These are phyloP conservation scores for Rhynchonycteris naso DNA, from an alignment of 2,797 vertebrate species.

Conservation along the genomic window DNA sequence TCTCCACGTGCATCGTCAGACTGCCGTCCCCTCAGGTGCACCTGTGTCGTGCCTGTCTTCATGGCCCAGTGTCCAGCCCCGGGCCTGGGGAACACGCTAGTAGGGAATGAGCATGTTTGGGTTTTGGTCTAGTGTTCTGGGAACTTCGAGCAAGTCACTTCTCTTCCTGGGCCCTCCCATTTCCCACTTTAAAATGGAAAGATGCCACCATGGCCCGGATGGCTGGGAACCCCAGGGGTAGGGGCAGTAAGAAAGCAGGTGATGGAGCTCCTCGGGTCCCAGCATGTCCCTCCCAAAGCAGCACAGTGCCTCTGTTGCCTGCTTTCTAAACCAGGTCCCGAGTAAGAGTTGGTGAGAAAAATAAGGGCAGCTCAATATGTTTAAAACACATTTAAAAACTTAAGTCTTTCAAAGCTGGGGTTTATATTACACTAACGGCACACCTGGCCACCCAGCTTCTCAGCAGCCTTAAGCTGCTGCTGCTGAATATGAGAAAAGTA, in stretches of 20 bases:
- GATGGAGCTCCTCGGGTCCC: neutral
- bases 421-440: neutral
- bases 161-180: neutral
- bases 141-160: neutral
- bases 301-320: neutral
- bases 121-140: neutral
- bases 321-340: neutral
- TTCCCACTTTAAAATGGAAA: neutral
- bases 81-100: neutral
- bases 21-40: neutral
- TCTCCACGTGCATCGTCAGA: accelerated
- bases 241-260: neutral
- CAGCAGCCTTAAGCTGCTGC: neutral
- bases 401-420: neutral
- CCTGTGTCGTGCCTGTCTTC: neutral
- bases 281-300: accelerated
- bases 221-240: neutral
- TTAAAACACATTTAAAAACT: neutral
- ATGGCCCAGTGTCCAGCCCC: neutral
- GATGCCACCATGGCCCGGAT: neutral
- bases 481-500: neutral
- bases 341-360: neutral
- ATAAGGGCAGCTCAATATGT: neutral
- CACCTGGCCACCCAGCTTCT: neutral
- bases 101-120: neutral